Conservation (phyloP, 1,140 invertebrate genomes). For the Dendroctonus ponderosae region DNA sequence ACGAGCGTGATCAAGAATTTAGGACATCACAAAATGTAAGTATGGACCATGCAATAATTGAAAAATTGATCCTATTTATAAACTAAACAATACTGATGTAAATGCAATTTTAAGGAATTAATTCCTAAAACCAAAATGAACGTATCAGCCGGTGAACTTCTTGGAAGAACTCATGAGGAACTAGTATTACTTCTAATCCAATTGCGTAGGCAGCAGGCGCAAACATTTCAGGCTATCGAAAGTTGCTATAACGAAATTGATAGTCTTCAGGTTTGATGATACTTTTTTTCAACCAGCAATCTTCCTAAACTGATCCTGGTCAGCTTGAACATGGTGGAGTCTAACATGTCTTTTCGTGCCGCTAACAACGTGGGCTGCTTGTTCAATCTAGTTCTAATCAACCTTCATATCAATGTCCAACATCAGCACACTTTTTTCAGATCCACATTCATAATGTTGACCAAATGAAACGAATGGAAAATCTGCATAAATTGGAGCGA, state of each 20-base stretch:
- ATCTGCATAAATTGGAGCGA: slow-evolving; percentile 74
- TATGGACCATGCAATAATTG: background rate
- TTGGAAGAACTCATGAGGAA: slow-evolving; percentile 91
- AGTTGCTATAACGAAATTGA: slow-evolving; percentile 81
- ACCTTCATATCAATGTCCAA: too few species aligned
- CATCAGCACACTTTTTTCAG: slow-evolving; percentile 51
- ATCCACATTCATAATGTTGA: slow-evolving; percentile 66
- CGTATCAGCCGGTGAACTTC: slow-evolving; percentile 83
- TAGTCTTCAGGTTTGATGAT: slow-evolving; percentile 63
- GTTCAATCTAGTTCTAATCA: too few species aligned
- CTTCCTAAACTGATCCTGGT: background rate
- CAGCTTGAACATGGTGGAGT: slow-evolving; percentile 18
- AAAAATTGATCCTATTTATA: background rate
- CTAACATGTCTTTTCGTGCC: slow-evolving; percentile 5
- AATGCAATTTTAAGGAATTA: slow-evolving; percentile 46
- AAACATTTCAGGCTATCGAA: slow-evolving; percentile 80
- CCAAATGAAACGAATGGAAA: slow-evolving; percentile 69
- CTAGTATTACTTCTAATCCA: slow-evolving; percentile 88
- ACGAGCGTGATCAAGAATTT: slow-evolving; percentile 22
- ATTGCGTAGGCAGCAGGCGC: slow-evolving; percentile 79
- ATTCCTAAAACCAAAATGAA: slow-evolving; percentile 47
- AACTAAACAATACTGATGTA: background rate
- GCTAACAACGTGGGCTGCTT: too few species aligned
- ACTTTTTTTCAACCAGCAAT: background rate
- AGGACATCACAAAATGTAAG: slow-evolving; percentile 37